Conservation (phyloP, 2,888 invertebrate genomes). For the Muschampia plurimacula region DNA sequence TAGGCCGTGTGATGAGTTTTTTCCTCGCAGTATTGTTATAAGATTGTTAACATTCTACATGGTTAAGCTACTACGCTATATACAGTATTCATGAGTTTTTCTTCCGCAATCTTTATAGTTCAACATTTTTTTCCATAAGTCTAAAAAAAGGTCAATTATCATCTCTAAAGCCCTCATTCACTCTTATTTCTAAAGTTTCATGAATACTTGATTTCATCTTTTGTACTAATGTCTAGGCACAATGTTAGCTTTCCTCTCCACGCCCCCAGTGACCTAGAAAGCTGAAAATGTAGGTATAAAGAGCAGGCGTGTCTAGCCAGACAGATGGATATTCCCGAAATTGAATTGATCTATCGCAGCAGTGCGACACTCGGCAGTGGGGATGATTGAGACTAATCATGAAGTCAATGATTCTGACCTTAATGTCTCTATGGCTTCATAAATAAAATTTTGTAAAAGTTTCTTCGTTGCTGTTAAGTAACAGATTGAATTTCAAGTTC, state of each 20-base stretch:
- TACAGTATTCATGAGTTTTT: not conserved
- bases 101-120: not conserved
- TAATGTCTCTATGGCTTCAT: constrained; percentile 26
- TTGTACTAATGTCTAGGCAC: constrained; percentile 22
- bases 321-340: constrained; percentile 31
- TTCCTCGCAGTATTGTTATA: constrained; percentile 10
- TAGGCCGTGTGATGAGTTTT: constrained; percentile 27
- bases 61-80: not conserved
- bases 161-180: constrained; percentile 4
- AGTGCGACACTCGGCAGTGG: constrained; percentile 24
- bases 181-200: constrained; percentile 35
- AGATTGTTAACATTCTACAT: not conserved
- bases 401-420: constrained; percentile 42
- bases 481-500: not conserved
- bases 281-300: constrained; percentile 48
- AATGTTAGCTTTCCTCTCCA: constrained; percentile 41
- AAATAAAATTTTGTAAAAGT: not conserved
- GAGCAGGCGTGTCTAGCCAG: constrained; percentile 49
- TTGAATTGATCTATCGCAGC: constrained; percentile 21
- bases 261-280: constrained; percentile 53
- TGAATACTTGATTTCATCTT: constrained; percentile 36
- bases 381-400: constrained; percentile 33
- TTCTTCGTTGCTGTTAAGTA: not conserved
- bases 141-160: constrained; percentile 6
- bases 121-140: not conserved